Base-by-base conservation (phyloP, 2,797 vertebrate genomes). In the Oryzias dopingdopingensis region DNA sequence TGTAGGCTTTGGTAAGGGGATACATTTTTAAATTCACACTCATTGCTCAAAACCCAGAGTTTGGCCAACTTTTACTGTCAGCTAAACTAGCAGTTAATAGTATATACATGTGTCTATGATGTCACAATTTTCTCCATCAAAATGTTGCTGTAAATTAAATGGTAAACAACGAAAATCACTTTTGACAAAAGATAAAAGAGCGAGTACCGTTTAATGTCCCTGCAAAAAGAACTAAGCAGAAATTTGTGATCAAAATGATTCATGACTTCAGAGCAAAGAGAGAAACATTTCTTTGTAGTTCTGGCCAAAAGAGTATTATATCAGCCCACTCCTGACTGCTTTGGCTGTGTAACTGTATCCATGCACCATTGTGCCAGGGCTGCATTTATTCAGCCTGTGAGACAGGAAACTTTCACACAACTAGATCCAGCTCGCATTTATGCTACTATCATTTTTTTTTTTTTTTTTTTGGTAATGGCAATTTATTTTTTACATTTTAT, bases 291-390 rank as follows among this genome's bases (percentile, higher is more conserved):
- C 62, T 84, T 83, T 80, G 65, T 75, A 74, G 69, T 51, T 46
- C n/a, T 8, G 47, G 66, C 79, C 79, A 75, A 54, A 72, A 24
- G 52, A 62, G 60, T 51, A 80, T 83, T 80, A 79, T 66, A 68
- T 79, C 67, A 83, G 63, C 51, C 47, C 48, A 26, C 62, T 69
- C 56, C 74, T 70, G 72, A 64, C 70, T 59, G 70, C 62, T 64
- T 45, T 49, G 80, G 78, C 56, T 79, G 42, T 49, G 72, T 72
- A 81, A 80, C 73, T 72, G 59, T 74, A 72, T 59, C 54, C 57
- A 48, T 65, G 53, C 59, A 66, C 68, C 78, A 70, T 59, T 61
- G 57, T 65, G 75, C 84, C 79, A 62, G 62, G 29, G 37, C 52
- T 62, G 58, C 45, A 55, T 59, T 67, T 51, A 62, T 62, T 70